Evolutionary conservation across 2,113 vertebrate species (phyloP), one percentile per base, ranked within the genome.

Genomic region (Charadrius vociferus): DNA sequence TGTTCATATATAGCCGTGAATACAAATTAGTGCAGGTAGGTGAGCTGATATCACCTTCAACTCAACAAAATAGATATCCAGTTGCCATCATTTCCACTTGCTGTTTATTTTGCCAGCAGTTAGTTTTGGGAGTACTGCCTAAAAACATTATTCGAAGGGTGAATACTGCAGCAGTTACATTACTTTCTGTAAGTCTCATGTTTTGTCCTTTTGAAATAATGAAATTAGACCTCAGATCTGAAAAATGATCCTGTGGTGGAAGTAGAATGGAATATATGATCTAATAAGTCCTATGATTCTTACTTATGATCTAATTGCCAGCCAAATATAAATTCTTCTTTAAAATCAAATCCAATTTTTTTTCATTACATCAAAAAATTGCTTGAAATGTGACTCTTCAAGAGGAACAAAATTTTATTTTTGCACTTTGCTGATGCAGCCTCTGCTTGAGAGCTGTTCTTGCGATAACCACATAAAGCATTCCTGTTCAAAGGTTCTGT

Each of bases 311-410:
- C 67, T 90, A 95, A 96, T 89, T 95, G 73, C 66, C 73, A 87
- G 82, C 26, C 70, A 93, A 95, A 93, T 67, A 96, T 20, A 97
- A 97, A 96, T 86, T 73, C 45, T 95, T 97, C 94, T 86, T 94
- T 80, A 70, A 95, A 96, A 93, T 95, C 19, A 97, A 95, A 98
- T 88, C 45, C 11, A 15, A 52, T 81, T 74, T 89, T 94, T n/a
- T 75, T 88, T 96, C 81, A 91, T 87, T 75, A 66, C 23, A 82
- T 50, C 6, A 71, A 77, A 79, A 90, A 84, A 70, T 43, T 72
- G 22, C n/a, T n/a, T 81, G 62, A 94, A 92, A 94, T 71, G 55
- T 52, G 65, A 86, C 7, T 16, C 30, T 52, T 70, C 56, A 67
- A 50, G 30, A 75, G 18, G 13, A 58, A 66, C 30, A 86, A 50